These are phyloP conservation scores for Lobophora halterata DNA, from an alignment of 2,888 invertebrate species.

Conservation along the genomic window DNA sequence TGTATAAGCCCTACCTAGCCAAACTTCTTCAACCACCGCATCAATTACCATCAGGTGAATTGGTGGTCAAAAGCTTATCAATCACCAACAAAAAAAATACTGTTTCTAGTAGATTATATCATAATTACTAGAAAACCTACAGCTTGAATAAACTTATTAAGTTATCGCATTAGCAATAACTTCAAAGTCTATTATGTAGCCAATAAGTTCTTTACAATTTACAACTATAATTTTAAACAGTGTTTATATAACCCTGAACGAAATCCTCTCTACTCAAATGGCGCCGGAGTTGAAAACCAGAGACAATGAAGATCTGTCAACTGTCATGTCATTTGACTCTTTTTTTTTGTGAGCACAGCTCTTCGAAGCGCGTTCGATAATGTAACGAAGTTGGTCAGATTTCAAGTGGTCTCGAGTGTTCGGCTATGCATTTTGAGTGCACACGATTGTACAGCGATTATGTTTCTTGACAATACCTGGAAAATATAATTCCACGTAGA, in stretches of 20 bases:
- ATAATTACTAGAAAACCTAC: no score
- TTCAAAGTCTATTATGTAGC: no score
- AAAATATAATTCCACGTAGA: background rate
- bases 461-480: background rate
- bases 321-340: conserved; percentile 10
- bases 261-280: conserved; percentile 8
- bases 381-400: conserved; percentile 2
- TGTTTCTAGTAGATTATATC: no score
- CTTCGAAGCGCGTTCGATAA: conserved; percentile 10
- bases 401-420: conserved; percentile 18
- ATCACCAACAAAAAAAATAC: no score
- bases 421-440: conserved; percentile 9
- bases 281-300: conserved; percentile 10
- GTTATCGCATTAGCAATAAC: no score
- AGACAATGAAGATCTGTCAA: conserved; percentile 13
- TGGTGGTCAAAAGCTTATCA: no score
- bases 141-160: no score
- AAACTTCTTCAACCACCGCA: no score
- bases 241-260: background rate
- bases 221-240: no score
- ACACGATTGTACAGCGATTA: conserved; percentile 5
- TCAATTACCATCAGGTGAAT: no score
- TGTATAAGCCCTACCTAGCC: no score
- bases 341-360: conserved; percentile 9
- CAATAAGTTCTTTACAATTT: no score